phyloP scores from a whole-genome alignment of 2,113 vertebrate species.

The Monarcha castaneiventris region DNA sequence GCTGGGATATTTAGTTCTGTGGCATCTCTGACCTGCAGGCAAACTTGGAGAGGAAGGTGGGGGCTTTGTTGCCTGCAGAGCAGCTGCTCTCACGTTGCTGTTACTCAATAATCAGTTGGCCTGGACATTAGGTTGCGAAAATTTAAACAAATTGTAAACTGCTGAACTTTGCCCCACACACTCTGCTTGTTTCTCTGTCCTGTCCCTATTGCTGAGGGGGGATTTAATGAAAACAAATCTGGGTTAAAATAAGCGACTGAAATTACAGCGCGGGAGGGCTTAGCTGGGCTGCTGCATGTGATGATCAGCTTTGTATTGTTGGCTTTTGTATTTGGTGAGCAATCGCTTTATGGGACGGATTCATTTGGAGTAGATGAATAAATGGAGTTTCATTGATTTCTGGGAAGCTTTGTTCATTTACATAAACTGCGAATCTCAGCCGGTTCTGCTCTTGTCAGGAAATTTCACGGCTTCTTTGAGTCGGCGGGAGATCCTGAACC shows the following conservation, averaged over 20 bases:
- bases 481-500: not conserved
- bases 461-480: conserved; percentile 4
- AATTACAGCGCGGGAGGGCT: not conserved
- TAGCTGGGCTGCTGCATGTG: not conserved
- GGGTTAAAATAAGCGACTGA: not conserved
- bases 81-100: not conserved
- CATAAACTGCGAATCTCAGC: not conserved
- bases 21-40: not conserved
- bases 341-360: not conserved
- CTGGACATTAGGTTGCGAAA: conserved; percentile 16
- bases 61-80: not conserved
- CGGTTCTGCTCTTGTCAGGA: not conserved
- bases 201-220: not conserved
- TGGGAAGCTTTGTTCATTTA: conserved; percentile 9
- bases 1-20: not conserved
- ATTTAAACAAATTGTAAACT: not conserved
- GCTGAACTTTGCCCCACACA: not conserved
- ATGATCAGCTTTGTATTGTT: conserved; percentile 6
- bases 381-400: not conserved
- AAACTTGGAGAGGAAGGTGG: not conserved
- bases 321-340: not conserved
- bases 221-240: not conserved
- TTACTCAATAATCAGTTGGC: conserved; percentile 35
- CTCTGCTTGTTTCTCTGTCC: not conserved
- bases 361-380: not conserved